These are phyloP conservation scores for Caloenas nicobarica DNA, from an alignment of 2,113 vertebrate species.

Conservation along the genomic window DNA sequence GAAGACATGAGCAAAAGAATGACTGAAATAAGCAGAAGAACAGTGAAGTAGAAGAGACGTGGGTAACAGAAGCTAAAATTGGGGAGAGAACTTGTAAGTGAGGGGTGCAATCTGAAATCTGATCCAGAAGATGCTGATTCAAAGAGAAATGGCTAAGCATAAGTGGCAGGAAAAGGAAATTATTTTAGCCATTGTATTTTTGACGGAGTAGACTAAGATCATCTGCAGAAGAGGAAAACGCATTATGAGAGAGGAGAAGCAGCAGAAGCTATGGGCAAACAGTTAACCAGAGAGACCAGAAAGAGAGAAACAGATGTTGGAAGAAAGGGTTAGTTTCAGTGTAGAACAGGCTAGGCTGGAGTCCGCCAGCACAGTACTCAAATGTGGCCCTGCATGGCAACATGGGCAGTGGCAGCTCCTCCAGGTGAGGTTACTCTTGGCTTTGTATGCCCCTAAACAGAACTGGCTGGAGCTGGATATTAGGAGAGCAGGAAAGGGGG, in stretches of 20 bases:
- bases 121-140: neutral
- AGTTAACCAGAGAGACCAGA: neutral
- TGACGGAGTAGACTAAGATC: neutral
- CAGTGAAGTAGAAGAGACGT: neutral
- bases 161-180: neutral
- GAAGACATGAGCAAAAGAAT: neutral
- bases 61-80: neutral
- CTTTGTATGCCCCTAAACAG: neutral
- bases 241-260: neutral
- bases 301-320: neutral
- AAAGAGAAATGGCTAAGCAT: neutral
- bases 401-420: rapidly evolving
- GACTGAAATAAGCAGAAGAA: neutral
- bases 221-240: neutral
- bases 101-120: neutral
- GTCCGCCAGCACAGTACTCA: neutral
- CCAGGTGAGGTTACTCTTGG: neutral
- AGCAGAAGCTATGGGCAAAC: neutral
- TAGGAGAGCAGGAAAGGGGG: neutral
- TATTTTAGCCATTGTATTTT: neutral
- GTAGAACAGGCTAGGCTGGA: neutral
- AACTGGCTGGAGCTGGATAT: neutral
- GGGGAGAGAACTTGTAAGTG: neutral
- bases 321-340: neutral
- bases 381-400: rapidly evolving